Evolutionary conservation across 2,797 vertebrate genomes (phyloP).

Genomic region (Ispidina lecontei): DNA sequence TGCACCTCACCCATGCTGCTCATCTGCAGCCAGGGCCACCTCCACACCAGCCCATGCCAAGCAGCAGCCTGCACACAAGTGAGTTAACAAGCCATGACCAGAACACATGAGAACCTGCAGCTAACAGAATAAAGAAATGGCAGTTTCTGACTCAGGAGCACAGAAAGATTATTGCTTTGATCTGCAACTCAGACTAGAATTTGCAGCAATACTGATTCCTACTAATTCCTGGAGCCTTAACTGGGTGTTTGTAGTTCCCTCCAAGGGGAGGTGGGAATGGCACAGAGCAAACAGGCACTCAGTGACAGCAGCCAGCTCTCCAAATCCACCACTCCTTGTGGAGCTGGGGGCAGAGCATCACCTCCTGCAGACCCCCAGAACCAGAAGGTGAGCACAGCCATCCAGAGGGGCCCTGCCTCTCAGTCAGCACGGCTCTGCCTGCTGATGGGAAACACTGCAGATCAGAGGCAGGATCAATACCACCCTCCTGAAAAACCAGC

Average conservation of each 20-base stretch:
- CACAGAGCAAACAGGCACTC: not conserved
- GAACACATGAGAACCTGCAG: not conserved
- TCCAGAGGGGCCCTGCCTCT: not conserved
- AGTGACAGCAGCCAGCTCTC: not conserved
- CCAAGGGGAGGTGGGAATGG: not conserved
- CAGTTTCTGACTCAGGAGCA: not conserved
- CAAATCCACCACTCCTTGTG: accelerated
- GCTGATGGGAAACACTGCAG: not conserved
- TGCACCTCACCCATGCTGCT: not conserved
- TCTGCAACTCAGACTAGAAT: not conserved
- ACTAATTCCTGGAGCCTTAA: not conserved
- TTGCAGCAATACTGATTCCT: not conserved
- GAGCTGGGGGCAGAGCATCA: not conserved
- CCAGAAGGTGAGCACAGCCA: accelerated
- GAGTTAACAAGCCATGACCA: not conserved
- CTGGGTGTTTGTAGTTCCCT: not conserved
- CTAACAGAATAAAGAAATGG: not conserved
- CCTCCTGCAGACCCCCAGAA: not conserved
- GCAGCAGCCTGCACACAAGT: not conserved
- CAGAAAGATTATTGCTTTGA: not conserved
- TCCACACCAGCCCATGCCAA: not conserved
- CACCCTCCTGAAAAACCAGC: not conserved
- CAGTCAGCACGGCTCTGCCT: not conserved
- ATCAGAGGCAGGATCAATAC: not conserved
- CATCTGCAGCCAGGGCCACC: not conserved